phyloP scores from a whole-genome alignment of 2,113 vertebrate species.

The Macquaria australasica region DNA sequence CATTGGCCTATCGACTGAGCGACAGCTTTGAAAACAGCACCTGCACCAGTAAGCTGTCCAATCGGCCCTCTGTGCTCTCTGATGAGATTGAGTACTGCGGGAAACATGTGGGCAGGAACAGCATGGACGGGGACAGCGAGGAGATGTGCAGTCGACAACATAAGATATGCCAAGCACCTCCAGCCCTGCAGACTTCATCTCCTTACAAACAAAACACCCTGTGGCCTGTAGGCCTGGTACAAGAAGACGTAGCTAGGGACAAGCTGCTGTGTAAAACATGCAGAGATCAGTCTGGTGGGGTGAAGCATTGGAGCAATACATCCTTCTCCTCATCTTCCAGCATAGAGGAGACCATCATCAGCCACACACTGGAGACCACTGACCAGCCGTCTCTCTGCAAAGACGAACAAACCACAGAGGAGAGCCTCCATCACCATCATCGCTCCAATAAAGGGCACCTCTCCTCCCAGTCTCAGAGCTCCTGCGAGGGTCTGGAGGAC shows the following conservation, averaged over 20 bases:
- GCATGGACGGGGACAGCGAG: slow-evolving; percentile 62
- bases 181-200: slow-evolving; percentile 95
- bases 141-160: slow-evolving; percentile 69
- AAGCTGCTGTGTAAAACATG: slow-evolving; percentile 82
- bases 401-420: slow-evolving; percentile 59
- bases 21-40: slow-evolving; percentile 99
- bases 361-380: slow-evolving; percentile 77
- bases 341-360: slow-evolving; percentile 82
- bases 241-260: slow-evolving; percentile 62
- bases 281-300: slow-evolving; percentile 54
- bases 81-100: slow-evolving; percentile 93
- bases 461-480: slow-evolving; percentile 88
- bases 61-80: slow-evolving; percentile 94
- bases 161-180: slow-evolving; percentile 72
- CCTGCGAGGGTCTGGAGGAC: slow-evolving; percentile 91
- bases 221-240: slow-evolving; percentile 29
- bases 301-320: slow-evolving; percentile 79
- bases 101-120: slow-evolving; percentile 62
- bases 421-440: slow-evolving; percentile 36
- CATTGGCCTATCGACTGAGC: slow-evolving; percentile 91
- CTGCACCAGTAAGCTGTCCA: slow-evolving; percentile 97
- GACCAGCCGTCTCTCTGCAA: slow-evolving; percentile 74
- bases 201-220: slow-evolving; percentile 89
- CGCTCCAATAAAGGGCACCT: slow-evolving; percentile 82
- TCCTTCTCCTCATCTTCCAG: slow-evolving; percentile 84